phyloP scores from a whole-genome alignment of 1,140 invertebrate species.

The Laodelphax striatellus region DNA sequence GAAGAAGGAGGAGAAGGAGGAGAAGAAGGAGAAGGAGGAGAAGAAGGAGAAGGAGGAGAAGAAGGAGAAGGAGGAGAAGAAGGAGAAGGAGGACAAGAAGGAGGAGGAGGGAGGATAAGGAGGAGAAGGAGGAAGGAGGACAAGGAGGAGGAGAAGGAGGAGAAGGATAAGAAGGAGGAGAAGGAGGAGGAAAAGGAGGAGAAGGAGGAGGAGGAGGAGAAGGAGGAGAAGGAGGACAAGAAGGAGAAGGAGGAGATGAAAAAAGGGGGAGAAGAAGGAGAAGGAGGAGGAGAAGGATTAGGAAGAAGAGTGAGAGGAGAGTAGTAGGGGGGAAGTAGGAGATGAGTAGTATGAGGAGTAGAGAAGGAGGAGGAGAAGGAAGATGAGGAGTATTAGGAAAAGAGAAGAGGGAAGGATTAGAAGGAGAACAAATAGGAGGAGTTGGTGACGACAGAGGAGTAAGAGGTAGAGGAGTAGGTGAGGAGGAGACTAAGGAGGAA shows the following conservation, averaged over 20 bases:
- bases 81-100: not conserved
- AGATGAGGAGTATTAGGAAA: not conserved
- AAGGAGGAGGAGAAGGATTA: too few relatives aligned
- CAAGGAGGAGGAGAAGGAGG: too few relatives aligned
- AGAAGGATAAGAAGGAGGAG: not conserved
- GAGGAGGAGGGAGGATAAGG: not conserved
- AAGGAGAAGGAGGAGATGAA: conserved; percentile 6
- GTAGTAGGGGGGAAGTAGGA: not conserved
- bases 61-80: not conserved
- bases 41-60: not conserved
- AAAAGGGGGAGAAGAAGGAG: too few relatives aligned
- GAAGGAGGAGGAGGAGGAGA: not conserved
- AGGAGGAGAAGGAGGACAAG: conserved; percentile 1
- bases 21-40: not conserved
- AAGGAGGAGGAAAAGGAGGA: not conserved
- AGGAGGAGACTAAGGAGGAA: conserved; percentile 3
- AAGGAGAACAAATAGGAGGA: not conserved
- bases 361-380: not conserved
- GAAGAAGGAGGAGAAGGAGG: not conserved
- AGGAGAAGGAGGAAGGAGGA: too few relatives aligned
- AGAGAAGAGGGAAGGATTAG: too few relatives aligned
- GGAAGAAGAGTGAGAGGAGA: too few relatives aligned
- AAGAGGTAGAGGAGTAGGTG: not conserved
- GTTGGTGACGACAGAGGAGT: not conserved
- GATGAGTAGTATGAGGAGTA: too few relatives aligned